Evolutionary conservation across 2,888 invertebrate species (phyloP), one percentile per base, ranked within the genome.

Genomic region (Agriopis marginaria): DNA sequence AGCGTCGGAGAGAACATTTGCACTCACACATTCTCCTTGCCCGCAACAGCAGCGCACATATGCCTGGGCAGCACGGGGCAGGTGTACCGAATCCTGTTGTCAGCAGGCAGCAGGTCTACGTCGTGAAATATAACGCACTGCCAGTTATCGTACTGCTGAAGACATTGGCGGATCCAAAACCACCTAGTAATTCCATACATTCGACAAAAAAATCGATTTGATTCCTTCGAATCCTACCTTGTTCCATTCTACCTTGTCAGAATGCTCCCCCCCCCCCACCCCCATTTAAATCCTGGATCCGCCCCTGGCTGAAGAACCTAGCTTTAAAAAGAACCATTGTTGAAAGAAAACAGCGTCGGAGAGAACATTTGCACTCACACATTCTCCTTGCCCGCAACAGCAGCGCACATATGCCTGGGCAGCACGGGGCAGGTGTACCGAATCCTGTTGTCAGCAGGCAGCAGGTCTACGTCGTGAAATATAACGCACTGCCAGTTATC

Each of bases 101-200:
- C 97, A 86, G 98, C 96, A 0, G 99, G 98, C 76, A 99, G 90
- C 68, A 99, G 95, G 89, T 99, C 99, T 44, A 99, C 97, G 86
- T 99, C 99, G 86, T 99, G 99, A 86, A 99, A 98, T 77, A 99
- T 96, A 86, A 98, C 97, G 89, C 98, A 99, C 79, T 97, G 96
- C 93, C 96, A 97, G 49, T 91, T 82, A 54, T 92, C 94, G 42
- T 82, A 77, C 86, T 97, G 97, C 83, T 96, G 91, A 10, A 98
- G 97, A 90, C 99, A 99, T 62, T 95, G 95, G 88, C n/a, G n/a
- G n/a, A n/a, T n/a, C n/a, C n/a, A n/a, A n/a, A n/a, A n/a, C n/a
- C n/a, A n/a, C n/a, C n/a, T n/a, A n/a, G n/a, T n/a, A n/a, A n/a
- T n/a, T n/a, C n/a, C n/a, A n/a, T n/a, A n/a, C n/a, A n/a, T n/a